A percentile compares a stretch with the other conserved stretches of the same genome.
Evolutionary conservation across 1,140 invertebrate genomes (phyloP).

Genomic region (Gyrodactylus salaris): DNA sequence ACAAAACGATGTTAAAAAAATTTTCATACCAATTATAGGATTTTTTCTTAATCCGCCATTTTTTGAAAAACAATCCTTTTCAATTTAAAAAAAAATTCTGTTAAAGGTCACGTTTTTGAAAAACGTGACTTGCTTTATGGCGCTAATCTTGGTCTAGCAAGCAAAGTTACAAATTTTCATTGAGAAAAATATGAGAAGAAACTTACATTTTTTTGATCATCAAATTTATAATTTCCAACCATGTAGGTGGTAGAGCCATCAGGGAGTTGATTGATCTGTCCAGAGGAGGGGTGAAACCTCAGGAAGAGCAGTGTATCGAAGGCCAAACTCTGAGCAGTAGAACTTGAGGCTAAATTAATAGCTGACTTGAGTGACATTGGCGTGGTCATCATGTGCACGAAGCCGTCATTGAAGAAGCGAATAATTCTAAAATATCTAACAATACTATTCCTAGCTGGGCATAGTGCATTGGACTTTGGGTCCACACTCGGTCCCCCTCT

Average conservation of each 20-base stretch:
- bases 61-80: too few relatives aligned
- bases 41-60: too few relatives aligned
- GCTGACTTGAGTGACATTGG: neutral
- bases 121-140: too few relatives aligned
- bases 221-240: neutral
- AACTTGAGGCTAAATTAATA: neutral
- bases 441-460: neutral
- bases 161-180: too few relatives aligned
- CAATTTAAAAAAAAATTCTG: too few relatives aligned
- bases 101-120: too few relatives aligned
- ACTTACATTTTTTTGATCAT: too few relatives aligned
- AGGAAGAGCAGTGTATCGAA: neutral
- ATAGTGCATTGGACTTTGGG: neutral
- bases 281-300: neutral
- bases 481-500: neutral
- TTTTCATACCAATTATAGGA: too few relatives aligned
- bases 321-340: neutral
- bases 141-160: too few relatives aligned
- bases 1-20: too few relatives aligned
- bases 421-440: neutral
- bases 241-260: neutral
- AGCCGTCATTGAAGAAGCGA: neutral
- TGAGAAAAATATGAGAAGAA: too few relatives aligned
- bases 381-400: neutral
- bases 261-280: neutral